Evolutionary conservation across 2,888 invertebrate genomes (phyloP), one percentile per base, ranked within the genome.

Genomic region (Lumbricus terrestris): DNA sequence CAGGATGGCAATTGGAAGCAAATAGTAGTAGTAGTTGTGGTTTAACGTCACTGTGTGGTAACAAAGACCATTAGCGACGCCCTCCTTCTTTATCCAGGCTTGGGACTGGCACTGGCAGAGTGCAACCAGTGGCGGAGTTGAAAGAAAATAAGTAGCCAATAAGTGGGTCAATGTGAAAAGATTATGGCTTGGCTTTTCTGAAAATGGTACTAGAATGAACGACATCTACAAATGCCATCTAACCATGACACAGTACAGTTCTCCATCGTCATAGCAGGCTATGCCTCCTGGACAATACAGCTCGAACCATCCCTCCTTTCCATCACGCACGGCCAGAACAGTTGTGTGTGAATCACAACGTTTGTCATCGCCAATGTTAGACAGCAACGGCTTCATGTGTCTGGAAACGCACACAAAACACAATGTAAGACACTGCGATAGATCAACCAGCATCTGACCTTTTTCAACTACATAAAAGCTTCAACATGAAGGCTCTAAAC

Each of bases 191-290:
- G 69, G 29, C 69, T 69, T 29, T n/a, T 69, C 23, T n/a, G n/a
- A n/a, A 18, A 47, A 47, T 47, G 47, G 23, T 23, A 47, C 47
- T 23, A 47, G 23, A 47, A 47, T 20, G n/a, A n/a, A 69, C 0
- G 16, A 69, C 8, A 54, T 69, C n/a, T n/a, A 69, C 29, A n/a
- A 47, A 13, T 38, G 34, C 37, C 33, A 89, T 37, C 90, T 38
- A 37, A 97, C 97, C 96, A 97, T 97, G 93, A 96, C 95, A n/a
- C 97, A 97, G 96, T 97, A 97, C 6, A 97, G 95, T 93, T 96
- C 96, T 42, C 97, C 97, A 47, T 96, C 96, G 95, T 96, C 95
- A 92, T 96, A 95, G 95, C 96, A 95, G 94, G 96, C 95, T 0
- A 94, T 93, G 89, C 96, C 96, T 0, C 97, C 96, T 0, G 97